Evolutionary conservation across 2,113 vertebrate genomes (phyloP), one percentile per base, ranked within the genome.

Genomic region (Mustela lutreola): DNA sequence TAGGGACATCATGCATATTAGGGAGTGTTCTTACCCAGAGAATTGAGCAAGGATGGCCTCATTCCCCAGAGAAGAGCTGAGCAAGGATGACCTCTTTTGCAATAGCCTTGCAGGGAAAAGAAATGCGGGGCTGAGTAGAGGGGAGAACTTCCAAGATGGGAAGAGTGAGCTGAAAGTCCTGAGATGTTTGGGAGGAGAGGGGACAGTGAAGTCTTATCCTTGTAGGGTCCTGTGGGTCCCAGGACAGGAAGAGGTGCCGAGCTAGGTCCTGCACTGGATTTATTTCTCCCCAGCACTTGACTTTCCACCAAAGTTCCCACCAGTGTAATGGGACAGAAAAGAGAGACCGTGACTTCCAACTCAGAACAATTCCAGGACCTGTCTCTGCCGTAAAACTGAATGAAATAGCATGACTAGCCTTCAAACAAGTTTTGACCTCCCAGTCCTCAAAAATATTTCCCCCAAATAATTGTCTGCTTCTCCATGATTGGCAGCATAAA

Each of bases 401-500:
- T 65, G 53, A 48, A 70, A 24, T 16, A 50, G 26, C 14, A 24
- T 3, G 15, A 16, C 42, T 19, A 9, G 7, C 11, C 62, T 63
- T 8, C n/a, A 83, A 80, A 87, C 45, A 56, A 48, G 2, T 45
- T 63, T 78, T 33, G 21, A 56, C 7, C 28, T 85, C 56, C 26
- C 21, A 39, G 0, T 31, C 39, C 26, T 63, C 33, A 28, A 26
- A 26, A 78, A 31, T 24, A 31, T 39, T 83, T 81, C 24, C 50
- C n/a, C n/a, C 45, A 21, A 21, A 18, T 83, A 28, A 81, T 71
- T 24, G 67, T 48, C 33, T 11, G 15, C 21, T 73, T 73, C 18
- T 45, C 0, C 2, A 28, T 6, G 75, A 8, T n/a, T 45, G 18
- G 39, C 11, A 24, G 42, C 28, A 1, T 0, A 42, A 83, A 22